A percentile compares a stretch with the other conserved stretches of the same genome.
phyloP scores from a whole-genome alignment of 2,113 vertebrate species.

The Festucalex cinctus region DNA sequence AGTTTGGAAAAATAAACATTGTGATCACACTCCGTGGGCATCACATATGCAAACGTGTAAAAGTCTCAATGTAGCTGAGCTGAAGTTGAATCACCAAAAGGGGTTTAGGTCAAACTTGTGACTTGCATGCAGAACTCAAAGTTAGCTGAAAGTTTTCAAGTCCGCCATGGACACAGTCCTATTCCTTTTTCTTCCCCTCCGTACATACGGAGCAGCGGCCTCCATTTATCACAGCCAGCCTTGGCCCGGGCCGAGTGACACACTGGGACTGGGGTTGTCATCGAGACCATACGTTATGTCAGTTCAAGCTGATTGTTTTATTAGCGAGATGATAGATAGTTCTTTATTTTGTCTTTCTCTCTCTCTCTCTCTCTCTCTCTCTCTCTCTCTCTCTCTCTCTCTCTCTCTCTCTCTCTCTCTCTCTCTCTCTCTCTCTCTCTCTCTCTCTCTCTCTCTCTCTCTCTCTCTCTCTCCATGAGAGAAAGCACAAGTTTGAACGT shows the following conservation, averaged over 20 bases:
- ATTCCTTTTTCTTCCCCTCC: constrained; percentile 29
- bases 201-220: constrained; percentile 8
- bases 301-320: constrained; percentile 48
- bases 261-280: constrained; percentile 56
- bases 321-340: constrained; percentile 58
- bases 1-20: too few relatives aligned
- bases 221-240: constrained; percentile 61
- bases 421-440: constrained; percentile 24
- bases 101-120: constrained; percentile 2
- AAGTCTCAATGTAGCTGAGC: background rate
- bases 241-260: constrained; percentile 48
- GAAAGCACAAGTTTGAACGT: constrained; percentile 31
- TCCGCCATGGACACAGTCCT: constrained; percentile 13
- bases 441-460: constrained; percentile 27
- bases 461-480: constrained; percentile 29
- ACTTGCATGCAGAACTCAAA: constrained; percentile 4
- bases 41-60: too few relatives aligned
- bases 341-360: constrained; percentile 56
- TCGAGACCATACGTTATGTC: constrained; percentile 62
- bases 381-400: too few relatives aligned
- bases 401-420: too few relatives aligned
- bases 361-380: too few relatives aligned
- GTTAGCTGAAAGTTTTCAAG: constrained; percentile 18
- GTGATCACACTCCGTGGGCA: too few relatives aligned
- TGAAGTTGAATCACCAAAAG: constrained; percentile 7